These are phyloP conservation scores for Sebastes vulpes DNA, from an alignment of 2,797 vertebrate species.

Conservation along the genomic window DNA sequence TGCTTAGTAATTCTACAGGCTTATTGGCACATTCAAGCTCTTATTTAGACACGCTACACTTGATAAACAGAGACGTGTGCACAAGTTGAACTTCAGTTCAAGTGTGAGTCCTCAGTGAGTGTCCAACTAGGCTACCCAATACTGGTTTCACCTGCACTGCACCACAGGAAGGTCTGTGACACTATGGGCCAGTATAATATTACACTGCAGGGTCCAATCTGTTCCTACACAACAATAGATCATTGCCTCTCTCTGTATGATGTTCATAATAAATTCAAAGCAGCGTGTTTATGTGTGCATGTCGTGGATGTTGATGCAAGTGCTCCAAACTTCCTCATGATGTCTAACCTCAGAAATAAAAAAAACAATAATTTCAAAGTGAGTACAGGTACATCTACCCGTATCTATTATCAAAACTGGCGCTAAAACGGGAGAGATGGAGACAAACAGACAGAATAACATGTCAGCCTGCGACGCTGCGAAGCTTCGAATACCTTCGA, in stretches of 20 bases:
- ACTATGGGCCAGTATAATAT: not conserved
- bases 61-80: not conserved
- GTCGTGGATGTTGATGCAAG: not conserved
- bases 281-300: not conserved
- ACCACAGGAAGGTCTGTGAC: not conserved
- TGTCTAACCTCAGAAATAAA: not conserved
- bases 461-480: too few relatives aligned
- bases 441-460: too few relatives aligned
- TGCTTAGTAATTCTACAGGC: not conserved
- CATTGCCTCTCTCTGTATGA: not conserved
- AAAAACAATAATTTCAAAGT: not conserved
- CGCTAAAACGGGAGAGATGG: too few relatives aligned
- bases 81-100: not conserved
- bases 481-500: too few relatives aligned
- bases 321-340: not conserved
- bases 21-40: not conserved
- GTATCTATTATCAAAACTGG: not conserved
- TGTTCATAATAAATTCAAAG: not conserved
- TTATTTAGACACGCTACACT: not conserved
- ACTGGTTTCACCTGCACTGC: conserved; percentile 4
- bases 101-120: not conserved
- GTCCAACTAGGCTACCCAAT: not conserved
- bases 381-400: not conserved
- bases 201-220: not conserved
- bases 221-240: not conserved